Evolutionary conservation across 2,888 invertebrate species (phyloP).

Genomic region (Lamproptera curius): DNA sequence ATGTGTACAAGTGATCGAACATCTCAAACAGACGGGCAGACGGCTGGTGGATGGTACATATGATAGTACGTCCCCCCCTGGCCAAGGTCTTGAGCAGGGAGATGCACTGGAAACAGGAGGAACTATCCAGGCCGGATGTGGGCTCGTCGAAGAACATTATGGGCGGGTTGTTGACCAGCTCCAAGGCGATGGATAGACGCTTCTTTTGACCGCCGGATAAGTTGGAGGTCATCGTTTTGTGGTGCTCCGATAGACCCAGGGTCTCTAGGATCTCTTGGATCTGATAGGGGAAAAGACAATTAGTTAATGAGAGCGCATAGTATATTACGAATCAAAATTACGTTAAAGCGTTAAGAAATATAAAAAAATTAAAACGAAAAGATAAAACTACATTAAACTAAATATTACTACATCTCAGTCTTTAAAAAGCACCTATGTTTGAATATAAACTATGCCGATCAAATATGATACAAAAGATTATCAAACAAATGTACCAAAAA

Average conservation of each 20-base stretch:
- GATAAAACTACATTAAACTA: too few relatives aligned
- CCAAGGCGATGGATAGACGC: conserved; percentile 94
- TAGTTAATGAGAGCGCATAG: too few relatives aligned
- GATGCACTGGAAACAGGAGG: conserved; percentile 96
- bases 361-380: too few relatives aligned
- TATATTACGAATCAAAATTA: too few relatives aligned
- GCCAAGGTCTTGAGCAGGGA: conserved; percentile 92
- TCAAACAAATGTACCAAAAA: too few relatives aligned
- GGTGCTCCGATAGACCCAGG: conserved; percentile 90
- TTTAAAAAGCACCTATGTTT: too few relatives aligned
- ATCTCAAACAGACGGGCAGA: conserved; percentile 97
- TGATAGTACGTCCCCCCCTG: conserved; percentile 93
- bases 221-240: conserved; percentile 93
- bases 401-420: too few relatives aligned
- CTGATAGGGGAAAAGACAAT: conserved; percentile 77
- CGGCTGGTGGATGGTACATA: conserved; percentile 97
- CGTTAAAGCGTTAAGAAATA: too few relatives aligned
- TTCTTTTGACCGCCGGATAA: conserved; percentile 97
- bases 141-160: conserved; percentile 99
- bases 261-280: conserved; percentile 95
- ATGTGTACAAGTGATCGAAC: conserved; percentile 96
- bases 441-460: too few relatives aligned
- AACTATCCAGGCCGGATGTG: conserved; percentile 96
- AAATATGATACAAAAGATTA: too few relatives aligned
- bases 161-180: conserved; percentile 97